Evolutionary conservation across 2,797 vertebrate species (phyloP), one percentile per base, ranked within the genome.

Genomic region (Chlorospingus flavigularis): DNA sequence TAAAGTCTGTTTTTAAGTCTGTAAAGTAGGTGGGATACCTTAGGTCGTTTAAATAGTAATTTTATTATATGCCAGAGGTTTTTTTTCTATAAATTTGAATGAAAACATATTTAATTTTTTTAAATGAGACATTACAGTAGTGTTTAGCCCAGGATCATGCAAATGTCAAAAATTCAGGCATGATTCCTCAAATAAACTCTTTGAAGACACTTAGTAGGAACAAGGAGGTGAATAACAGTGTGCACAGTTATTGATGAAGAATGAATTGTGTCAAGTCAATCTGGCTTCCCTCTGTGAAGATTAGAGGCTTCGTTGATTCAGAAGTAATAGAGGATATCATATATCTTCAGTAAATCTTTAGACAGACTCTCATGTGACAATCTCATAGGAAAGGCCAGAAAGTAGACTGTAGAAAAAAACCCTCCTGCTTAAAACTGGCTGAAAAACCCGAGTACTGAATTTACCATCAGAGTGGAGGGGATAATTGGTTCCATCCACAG

Each of bases 221-320:
- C 9, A 67, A 66, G 33, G 20, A 50, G 30, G 39, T 92, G 65
- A 71, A 57, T 85, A 91, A 43, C 67, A 67, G 17, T 6, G 1
- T 93, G 45, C 45, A 13, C n/a, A 78, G 47, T 86, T 84, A 80
- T 28, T 87, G 81, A 47, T 86, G 89, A 80, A 65, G 81, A 88
- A 91, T 86, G 23, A 92, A 54, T 86, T 91, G 53, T 92, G 83
- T 94, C 92, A 86, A 94, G 57, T 89, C 70, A 77, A 61, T 87
- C 87, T 93, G 81, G 68, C 89, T 90, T 92, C 78, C 84, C 65
- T 79, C 91, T 88, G 85, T 83, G 92, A 88, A 89, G 91, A 95
- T 93, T 67, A 95, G 74, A 92, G 63, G 33, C 71, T 85, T 89
- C 9, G 0, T 88, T 94, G 78, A 74, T 90, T 95, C 81, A 83